A percentile compares a stretch with the other conserved stretches of the same genome.
These are phyloP conservation scores for Aspidapion aeneum DNA, from an alignment of 2,888 invertebrate genomes.

Conservation along the genomic window DNA sequence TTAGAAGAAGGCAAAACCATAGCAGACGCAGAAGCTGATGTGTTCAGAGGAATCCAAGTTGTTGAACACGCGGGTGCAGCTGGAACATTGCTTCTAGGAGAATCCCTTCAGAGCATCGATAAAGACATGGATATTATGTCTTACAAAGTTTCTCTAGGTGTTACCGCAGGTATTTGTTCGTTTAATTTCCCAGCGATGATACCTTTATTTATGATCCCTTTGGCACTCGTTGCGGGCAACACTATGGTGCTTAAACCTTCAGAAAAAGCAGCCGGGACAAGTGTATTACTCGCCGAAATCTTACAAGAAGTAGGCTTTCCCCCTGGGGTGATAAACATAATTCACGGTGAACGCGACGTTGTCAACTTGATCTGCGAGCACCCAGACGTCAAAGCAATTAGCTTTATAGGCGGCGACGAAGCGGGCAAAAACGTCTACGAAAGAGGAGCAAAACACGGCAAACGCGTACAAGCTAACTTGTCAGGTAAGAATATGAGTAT, in stretches of 20 bases:
- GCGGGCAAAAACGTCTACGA: no score
- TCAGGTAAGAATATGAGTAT: no score
- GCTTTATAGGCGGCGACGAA: no score
- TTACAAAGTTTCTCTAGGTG: no score
- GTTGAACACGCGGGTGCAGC: slow-evolving; percentile 95
- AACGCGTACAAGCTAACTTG: no score
- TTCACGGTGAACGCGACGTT: slow-evolving; percentile 91
- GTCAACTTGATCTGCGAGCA: slow-evolving; percentile 98
- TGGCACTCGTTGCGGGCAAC: no score
- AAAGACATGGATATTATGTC: slow-evolving; percentile 96
- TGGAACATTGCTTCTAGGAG: slow-evolving; percentile 88
- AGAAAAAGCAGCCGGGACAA: slow-evolving; percentile 95
- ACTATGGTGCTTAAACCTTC: slow-evolving; percentile 94
- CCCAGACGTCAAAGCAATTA: slow-evolving; percentile 93
- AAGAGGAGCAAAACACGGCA: no score
- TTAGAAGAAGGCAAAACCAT: no score
- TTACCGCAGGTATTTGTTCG: slow-evolving; percentile 87
- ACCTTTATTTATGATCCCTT: no score
- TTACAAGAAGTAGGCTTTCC: slow-evolving; percentile 93
- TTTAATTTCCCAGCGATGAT: slow-evolving; percentile 99
- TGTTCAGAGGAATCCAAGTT: slow-evolving; percentile 93
- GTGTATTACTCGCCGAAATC: slow-evolving; percentile 90
- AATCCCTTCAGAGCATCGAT: slow-evolving; percentile 80
- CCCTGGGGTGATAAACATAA: slow-evolving; percentile 91
- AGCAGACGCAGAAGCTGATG: slow-evolving; percentile 99